Evolutionary conservation across 2,797 vertebrate species (phyloP), one percentile per base, ranked within the genome.

Genomic region (Tadarida brasiliensis): DNA sequence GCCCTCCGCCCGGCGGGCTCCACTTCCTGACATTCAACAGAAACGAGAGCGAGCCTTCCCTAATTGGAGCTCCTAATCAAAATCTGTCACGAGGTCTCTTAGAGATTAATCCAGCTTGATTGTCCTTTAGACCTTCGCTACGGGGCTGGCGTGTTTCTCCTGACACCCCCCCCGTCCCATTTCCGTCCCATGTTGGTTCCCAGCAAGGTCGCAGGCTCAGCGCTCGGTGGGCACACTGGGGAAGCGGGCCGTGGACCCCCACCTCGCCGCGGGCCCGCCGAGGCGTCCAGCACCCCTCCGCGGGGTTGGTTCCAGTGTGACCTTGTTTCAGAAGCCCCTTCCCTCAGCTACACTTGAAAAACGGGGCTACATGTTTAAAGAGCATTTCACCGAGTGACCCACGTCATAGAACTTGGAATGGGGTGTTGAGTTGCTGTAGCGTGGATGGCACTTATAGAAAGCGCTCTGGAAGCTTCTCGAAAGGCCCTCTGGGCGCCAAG

Each of bases 21-120:
- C 49, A 90, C 83, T 90, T 86, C 67, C 84, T 94, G 95, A 92
- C 97, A 68, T 61, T 70, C 94, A 94, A 91, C 84, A 59, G 44
- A 94, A 93, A 35, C 0, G 47, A 94, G 95, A 63, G 57, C 5
- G 19, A 80, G 81, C 76, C 47, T 56, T 88, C 85, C 94, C 95
- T 95, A 91, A 91, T 77, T 86, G 95, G 87, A 81, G 88, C 47
- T 90, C 87, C 33, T 85, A n/a, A 95, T 93, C 93, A 59, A 76
- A 90, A 77, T 65, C 97, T 73, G 84, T 82, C 91, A 57, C 3
- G 2, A 87, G 65, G 76, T 90, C 59, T 49, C 86, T 63, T 35
- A 11, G 87, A 93, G 84, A 94, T 81, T 74, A 88, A 95, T 76
- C 88, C 87, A n/a, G 35, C 77, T 28, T 4, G 87, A 94, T 70